Evolutionary conservation across 2,113 vertebrate species (phyloP).

Genomic region (Recurvirostra avosetta): DNA sequence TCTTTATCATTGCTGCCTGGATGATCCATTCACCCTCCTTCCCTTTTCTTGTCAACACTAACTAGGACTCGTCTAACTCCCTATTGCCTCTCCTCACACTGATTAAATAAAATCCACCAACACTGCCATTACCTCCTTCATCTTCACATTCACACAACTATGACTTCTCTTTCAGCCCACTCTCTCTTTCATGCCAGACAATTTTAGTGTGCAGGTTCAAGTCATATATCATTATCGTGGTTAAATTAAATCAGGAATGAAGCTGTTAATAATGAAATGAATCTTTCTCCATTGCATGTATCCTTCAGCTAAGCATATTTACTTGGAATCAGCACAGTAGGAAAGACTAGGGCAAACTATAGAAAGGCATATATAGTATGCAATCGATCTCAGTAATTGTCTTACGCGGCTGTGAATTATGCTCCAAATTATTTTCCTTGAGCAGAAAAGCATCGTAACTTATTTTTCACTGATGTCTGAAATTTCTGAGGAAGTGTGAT

Average conservation of each 20-base stretch:
- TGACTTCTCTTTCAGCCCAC: neutral
- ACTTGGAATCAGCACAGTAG: constrained; percentile 4
- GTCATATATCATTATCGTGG: neutral
- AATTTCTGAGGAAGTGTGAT: neutral
- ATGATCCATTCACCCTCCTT: neutral
- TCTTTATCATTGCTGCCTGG: neutral
- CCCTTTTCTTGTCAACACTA: neutral
- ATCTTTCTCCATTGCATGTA: constrained; percentile 36
- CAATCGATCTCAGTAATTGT: constrained; percentile 58
- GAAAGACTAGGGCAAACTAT: constrained; percentile 6
- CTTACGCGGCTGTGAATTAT: constrained; percentile 57
- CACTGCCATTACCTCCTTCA: neutral
- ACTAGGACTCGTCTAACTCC: neutral
- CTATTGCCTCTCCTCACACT: neutral
- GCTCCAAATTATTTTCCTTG: constrained; percentile 48
- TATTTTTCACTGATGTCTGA: constrained; percentile 44
- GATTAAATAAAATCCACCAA: constrained; percentile 16
- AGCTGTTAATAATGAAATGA: constrained; percentile 38
- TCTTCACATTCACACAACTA: neutral
- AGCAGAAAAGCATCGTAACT: constrained; percentile 32
- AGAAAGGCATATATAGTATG: neutral
- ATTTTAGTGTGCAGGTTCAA: neutral
- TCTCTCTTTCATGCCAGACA: neutral
- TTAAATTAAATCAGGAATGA: constrained; percentile 48
- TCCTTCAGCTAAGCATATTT: constrained; percentile 34